Evolutionary conservation across 2,113 vertebrate species (phyloP).

Genomic region (Leptocoma aspasia): DNA sequence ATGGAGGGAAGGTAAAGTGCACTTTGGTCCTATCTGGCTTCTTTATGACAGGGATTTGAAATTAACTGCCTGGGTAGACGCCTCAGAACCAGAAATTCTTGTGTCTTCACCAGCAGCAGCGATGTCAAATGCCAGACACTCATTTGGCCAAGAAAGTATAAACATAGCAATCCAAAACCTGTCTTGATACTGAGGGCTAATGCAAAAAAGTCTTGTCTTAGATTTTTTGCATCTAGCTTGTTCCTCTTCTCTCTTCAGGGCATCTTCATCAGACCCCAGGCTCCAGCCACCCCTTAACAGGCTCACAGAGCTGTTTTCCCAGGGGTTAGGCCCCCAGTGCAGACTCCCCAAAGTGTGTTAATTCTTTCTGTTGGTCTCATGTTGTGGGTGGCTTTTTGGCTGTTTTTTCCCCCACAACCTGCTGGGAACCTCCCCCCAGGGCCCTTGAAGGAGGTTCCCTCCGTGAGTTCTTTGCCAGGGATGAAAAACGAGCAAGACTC

Average conservation of each 20-base stretch:
- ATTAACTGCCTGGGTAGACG: background rate
- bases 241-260: background rate
- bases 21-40: background rate
- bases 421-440: too few relatives aligned
- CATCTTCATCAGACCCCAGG: background rate
- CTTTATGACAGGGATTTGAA: background rate
- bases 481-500: too few relatives aligned
- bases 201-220: background rate
- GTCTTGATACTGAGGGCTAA: background rate
- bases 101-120: background rate
- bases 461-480: too few relatives aligned
- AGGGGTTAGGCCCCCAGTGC: background rate
- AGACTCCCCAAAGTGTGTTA: background rate
- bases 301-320: background rate
- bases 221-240: background rate
- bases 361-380: background rate
- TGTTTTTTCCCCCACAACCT: too few relatives aligned
- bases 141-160: background rate
- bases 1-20: slow-evolving; percentile 93
- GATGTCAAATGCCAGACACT: background rate
- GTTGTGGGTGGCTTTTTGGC: too few relatives aligned
- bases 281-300: background rate
- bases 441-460: too few relatives aligned
- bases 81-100: slow-evolving; percentile 37
- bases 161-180: background rate